Evolutionary conservation across 2,113 vertebrate species (phyloP).

Genomic region (Sapayoa aenigma): DNA sequence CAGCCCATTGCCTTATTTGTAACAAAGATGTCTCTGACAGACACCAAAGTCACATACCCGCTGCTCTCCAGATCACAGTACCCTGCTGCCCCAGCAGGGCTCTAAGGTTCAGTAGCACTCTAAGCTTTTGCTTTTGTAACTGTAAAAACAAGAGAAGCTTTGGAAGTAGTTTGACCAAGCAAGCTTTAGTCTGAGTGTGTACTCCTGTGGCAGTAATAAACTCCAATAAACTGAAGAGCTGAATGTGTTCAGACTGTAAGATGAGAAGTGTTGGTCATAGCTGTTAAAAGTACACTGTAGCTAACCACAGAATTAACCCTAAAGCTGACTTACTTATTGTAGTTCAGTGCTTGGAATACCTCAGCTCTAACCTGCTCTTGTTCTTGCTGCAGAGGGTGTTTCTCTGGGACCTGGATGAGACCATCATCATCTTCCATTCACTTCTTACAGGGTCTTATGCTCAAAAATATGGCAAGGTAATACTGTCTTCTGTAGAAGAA

Average conservation of each 20-base stretch:
- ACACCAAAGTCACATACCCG: neutral
- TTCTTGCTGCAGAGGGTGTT: constrained; percentile 84
- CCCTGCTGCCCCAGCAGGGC: neutral
- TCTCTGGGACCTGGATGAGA: constrained; percentile 98
- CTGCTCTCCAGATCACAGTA: neutral
- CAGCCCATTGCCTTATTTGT: neutral
- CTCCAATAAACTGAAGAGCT: neutral
- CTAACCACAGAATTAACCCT: neutral
- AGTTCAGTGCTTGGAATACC: neutral
- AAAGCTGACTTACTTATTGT: neutral
- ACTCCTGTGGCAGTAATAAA: neutral
- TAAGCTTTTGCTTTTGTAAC: neutral
- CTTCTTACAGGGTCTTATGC: constrained; percentile 96
- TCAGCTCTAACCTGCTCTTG: constrained; percentile 6
- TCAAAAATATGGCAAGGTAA: constrained; percentile 97
- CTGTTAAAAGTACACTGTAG: neutral
- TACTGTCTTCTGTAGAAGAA: neutral
- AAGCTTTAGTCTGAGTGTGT: neutral
- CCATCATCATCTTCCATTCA: constrained; percentile 98
- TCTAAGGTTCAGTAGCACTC: neutral
- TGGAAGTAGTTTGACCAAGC: neutral
- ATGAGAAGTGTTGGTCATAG: neutral
- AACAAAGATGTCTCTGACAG: neutral
- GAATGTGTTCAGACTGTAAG: neutral
- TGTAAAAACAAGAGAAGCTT: neutral